Percentiles rank a stretch among this genome's conserved stretches.
Conservation (phyloP, 2,797 vertebrate species). For the Coluber constrictor region DNA sequence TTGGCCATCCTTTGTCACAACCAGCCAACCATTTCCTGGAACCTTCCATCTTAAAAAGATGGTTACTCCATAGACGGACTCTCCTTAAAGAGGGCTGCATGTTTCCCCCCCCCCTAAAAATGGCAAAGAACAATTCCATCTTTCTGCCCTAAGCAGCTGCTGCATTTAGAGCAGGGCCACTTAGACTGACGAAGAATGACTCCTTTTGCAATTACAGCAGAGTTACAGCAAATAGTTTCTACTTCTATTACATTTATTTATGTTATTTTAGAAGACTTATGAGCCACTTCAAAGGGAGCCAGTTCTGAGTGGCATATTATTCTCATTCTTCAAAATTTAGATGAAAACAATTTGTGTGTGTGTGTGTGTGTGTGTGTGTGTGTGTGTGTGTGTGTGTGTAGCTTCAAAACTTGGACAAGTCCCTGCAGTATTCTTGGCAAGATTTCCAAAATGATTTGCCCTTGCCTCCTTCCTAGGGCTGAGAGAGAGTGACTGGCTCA, state of each 20-base stretch:
- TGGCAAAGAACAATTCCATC: not conserved
- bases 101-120: not conserved
- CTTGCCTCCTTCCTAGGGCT: not conserved
- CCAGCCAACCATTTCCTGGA: not conserved
- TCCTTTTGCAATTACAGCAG: not conserved
- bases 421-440: not conserved
- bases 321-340: not conserved
- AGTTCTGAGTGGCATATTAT: not conserved
- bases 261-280: not conserved
- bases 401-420: not conserved
- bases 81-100: not conserved
- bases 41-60: not conserved
- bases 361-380: not conserved
- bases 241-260: not conserved
- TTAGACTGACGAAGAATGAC: not conserved
- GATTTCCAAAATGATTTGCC: not conserved
- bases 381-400: not conserved
- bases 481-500: not conserved
- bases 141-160: not conserved
- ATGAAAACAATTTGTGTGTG: not conserved
- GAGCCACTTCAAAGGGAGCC: not conserved
- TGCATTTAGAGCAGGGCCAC: not conserved
- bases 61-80: not conserved
- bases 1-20: not conserved
- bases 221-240: not conserved